Evolutionary conservation across 30 jellyfish, hydroid and myxozoan genomes (phyloP).

Genomic region (Rhopilema esculentum): DNA sequence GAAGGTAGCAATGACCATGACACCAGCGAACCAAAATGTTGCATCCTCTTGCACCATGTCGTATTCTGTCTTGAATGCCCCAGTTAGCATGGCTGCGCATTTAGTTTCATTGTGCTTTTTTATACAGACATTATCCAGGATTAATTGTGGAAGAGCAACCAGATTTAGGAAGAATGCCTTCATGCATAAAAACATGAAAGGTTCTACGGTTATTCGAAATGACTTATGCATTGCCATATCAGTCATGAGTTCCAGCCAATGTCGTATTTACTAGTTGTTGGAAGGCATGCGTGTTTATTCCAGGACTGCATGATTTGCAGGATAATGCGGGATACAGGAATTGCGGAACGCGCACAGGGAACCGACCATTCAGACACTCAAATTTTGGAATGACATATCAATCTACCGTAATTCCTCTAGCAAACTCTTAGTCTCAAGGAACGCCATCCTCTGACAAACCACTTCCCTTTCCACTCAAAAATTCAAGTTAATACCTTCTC

Average conservation of each 20-base stretch:
- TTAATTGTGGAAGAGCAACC: slow-evolving; percentile 31
- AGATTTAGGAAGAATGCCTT: slow-evolving; percentile 5
- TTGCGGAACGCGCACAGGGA: neutral
- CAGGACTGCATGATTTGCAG: no score
- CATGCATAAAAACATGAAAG: slow-evolving; percentile 25
- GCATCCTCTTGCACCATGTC: slow-evolving; percentile 41
- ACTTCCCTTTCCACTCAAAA: no score
- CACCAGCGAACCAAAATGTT: slow-evolving; percentile 37
- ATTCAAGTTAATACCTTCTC: no score
- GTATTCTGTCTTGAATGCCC: slow-evolving; percentile 16
- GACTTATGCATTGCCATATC: neutral
- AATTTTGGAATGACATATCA: no score
- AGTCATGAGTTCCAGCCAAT: neutral
- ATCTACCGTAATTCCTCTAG: no score
- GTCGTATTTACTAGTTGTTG: no score
- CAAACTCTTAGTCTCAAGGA: no score
- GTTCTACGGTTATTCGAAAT: slow-evolving; percentile 32
- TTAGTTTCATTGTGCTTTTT: slow-evolving; percentile 16
- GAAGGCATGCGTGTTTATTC: no score
- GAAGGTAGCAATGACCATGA: slow-evolving; percentile 8
- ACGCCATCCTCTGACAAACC: no score
- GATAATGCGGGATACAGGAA: neutral
- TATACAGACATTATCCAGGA: slow-evolving; percentile 25
- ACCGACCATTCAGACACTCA: neutral
- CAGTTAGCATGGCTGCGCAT: slow-evolving; percentile 38